Conservation (phyloP, 2,888 invertebrate species). For the Helobdella robusta region DNA sequence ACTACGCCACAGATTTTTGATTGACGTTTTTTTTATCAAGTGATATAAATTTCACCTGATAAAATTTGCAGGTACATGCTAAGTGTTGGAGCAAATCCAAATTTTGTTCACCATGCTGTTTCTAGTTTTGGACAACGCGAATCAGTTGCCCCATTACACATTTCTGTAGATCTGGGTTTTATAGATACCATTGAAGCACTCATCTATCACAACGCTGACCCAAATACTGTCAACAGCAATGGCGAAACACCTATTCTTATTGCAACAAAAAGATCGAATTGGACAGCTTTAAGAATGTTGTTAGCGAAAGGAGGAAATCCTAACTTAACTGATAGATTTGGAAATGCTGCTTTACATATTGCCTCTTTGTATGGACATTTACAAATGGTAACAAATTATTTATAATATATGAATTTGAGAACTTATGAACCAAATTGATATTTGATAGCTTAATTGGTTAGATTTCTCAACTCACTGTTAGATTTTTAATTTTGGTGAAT, state of each 20-base stretch:
- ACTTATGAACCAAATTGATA: no score
- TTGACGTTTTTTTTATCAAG: no score
- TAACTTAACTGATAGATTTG: slow-evolving; percentile 30
- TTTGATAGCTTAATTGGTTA: no score
- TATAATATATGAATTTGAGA: no score
- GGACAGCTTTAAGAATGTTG: slow-evolving; percentile 34
- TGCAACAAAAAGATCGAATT: slow-evolving; percentile 37
- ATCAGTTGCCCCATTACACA: slow-evolving; percentile 35
- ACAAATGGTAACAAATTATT: no score
- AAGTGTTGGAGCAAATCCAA: slow-evolving; percentile 35
- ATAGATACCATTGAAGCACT: slow-evolving; percentile 34
- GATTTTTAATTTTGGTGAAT: no score
- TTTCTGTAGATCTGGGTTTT: slow-evolving; percentile 35
- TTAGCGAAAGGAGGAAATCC: slow-evolving; percentile 36
- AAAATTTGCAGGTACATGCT: slow-evolving; percentile 34
- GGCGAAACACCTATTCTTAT: slow-evolving; percentile 36
- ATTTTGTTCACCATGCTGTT: slow-evolving; percentile 36
- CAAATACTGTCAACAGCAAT: slow-evolving; percentile 36
- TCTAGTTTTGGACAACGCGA: slow-evolving; percentile 35
- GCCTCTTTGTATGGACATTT: slow-evolving; percentile 37
- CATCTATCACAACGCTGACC: slow-evolving; percentile 34
- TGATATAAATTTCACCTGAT: no score
- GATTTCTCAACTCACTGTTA: no score
- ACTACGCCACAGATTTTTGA: no score
- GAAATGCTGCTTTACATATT: slow-evolving; percentile 36